Evolutionary conservation across 1,140 invertebrate genomes (phyloP).

Genomic region (Caenorhabditis latens): DNA sequence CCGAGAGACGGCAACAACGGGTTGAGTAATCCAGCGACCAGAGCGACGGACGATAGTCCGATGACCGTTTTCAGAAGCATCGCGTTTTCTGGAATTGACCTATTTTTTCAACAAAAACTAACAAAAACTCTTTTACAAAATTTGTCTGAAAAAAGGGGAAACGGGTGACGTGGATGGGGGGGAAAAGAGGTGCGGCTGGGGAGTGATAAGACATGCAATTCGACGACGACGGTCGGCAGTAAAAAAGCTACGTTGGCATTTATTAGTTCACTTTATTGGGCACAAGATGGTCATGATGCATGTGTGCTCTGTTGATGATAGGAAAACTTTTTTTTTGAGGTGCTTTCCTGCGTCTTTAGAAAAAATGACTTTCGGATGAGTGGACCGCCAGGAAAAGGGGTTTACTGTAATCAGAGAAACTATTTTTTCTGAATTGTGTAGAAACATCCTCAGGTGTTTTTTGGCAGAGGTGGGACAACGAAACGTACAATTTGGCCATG

Average conservation of each 20-base stretch:
- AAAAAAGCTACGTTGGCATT: conserved; percentile 48
- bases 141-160: background rate
- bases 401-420: too few species aligned
- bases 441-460: too few species aligned
- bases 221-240: background rate
- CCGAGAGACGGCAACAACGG: conserved; percentile 3
- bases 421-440: too few species aligned
- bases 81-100: background rate
- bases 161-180: background rate
- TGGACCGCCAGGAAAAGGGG: too few species aligned
- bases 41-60: conserved; percentile 5
- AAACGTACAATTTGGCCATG: too few species aligned
- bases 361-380: too few species aligned
- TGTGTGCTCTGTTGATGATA: too few species aligned
- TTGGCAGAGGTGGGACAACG: too few species aligned
- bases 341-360: too few species aligned
- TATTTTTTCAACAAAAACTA: background rate
- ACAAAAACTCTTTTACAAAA: background rate
- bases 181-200: background rate
- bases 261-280: background rate
- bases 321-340: too few species aligned
- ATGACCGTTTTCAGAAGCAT: background rate
- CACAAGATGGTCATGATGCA: background rate
- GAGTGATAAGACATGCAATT: background rate
- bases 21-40: conserved; percentile 20